Evolutionary conservation across 2,888 invertebrate genomes (phyloP).

Genomic region (Globia sparganii): DNA sequence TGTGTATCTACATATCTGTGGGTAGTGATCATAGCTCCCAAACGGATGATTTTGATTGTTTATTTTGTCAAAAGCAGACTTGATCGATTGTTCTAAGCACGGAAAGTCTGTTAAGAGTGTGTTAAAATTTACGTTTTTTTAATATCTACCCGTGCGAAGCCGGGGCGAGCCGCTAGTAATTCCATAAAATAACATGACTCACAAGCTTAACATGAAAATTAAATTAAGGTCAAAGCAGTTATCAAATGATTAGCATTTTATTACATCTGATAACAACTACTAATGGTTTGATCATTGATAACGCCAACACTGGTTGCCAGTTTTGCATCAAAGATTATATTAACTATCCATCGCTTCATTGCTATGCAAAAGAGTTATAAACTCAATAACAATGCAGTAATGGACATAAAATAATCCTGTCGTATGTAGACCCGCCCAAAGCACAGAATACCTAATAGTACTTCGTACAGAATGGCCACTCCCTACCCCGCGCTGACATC

Average conservation of each 20-base stretch:
- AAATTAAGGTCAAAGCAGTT: constrained; percentile 32
- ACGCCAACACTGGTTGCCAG: background rate
- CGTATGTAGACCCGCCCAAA: constrained; percentile 7
- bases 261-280: constrained; percentile 22
- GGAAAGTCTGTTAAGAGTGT: no score
- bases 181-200: constrained; percentile 36
- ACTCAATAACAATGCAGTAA: background rate
- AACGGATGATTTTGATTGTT: no score
- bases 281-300: constrained; percentile 33
- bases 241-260: constrained; percentile 41
- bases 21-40: no score
- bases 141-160: no score
- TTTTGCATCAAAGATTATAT: background rate
- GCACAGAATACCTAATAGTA: no score
- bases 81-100: no score
- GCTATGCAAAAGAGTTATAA: background rate
- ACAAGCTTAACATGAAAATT: constrained; percentile 28
- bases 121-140: no score
- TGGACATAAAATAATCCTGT: background rate
- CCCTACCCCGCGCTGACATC: no score
- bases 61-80: no score
- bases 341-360: constrained; percentile 17
- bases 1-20: no score
- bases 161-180: no score
- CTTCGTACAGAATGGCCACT: no score